Base-by-base conservation (phyloP, 2,797 vertebrate genomes). In the Sebastes reedi region DNA sequence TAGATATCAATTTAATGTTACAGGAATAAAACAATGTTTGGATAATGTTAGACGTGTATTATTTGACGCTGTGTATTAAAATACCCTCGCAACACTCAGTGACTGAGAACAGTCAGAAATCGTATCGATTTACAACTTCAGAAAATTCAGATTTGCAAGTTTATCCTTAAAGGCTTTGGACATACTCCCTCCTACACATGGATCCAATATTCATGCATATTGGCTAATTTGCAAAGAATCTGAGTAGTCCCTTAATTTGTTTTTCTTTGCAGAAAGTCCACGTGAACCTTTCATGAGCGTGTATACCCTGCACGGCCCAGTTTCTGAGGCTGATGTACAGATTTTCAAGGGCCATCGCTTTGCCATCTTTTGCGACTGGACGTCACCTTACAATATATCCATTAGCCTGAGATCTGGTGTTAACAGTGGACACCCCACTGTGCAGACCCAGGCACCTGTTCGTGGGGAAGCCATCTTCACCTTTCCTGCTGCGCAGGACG, bases 401-500 rank as follows among this genome's bases (percentile, higher is more conserved):
- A 11, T 71, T 16, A 29, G 14, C 16, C 66, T 81, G 4, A 36
- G 2, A 50, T 13, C 5, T 29, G 18, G 3, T 0, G 1, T 5
- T 13, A 0, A 13, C 65, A 10, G 13, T 6, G 1, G 22, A 2
- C 4, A 34, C 4, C 25, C 1, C 8, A 7, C 8, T 2, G 66
- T 61, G 79, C 58, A 30, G 25, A 78, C 16, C 39, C 73, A 75
- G 65, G 0, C 55, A 4, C 10, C 66, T 24, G 27, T 20, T 2
- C 18, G 6, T 8, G 20, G n/a, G 20, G 0, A 20, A 6, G 83
- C 79, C 5, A 8, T 39, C 22, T 78, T 85, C 29, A 1, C 70
- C 9, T 73, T 85, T 32, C 65, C 79, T 67, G 54, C 65, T 64
- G 70, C 70, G 22, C 34, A 73, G n/a, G 18, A 82, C 9, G 1